These are phyloP conservation scores for Bagarius yarrelli DNA, from an alignment of 2,113 vertebrate species.

Conservation along the genomic window DNA sequence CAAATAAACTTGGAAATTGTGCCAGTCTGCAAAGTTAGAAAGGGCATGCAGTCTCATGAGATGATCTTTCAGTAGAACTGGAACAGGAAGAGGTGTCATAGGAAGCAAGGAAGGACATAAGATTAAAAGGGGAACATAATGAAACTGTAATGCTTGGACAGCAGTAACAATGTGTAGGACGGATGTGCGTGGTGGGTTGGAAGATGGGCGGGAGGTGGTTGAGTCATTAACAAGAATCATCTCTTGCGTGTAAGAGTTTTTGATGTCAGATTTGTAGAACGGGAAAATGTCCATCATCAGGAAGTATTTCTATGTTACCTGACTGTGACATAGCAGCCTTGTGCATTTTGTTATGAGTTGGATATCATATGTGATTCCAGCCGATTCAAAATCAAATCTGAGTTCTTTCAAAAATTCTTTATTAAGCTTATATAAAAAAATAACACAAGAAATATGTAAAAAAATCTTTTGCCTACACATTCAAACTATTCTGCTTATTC, in stretches of 20 bases:
- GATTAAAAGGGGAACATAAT: background rate
- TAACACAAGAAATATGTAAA: background rate
- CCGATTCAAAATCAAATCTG: background rate
- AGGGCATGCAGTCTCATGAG: slow-evolving; percentile 3
- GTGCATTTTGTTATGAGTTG: background rate
- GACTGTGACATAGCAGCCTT: background rate
- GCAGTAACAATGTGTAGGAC: slow-evolving; percentile 31
- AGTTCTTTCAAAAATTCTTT: background rate
- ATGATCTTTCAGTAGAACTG: slow-evolving; percentile 5
- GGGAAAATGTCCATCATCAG: slow-evolving; percentile 8
- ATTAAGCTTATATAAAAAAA: background rate
- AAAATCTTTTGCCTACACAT: background rate
- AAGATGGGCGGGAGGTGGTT: background rate
- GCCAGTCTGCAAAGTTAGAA: background rate
- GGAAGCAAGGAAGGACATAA: slow-evolving; percentile 34
- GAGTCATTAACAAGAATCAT: slow-evolving; percentile 25
- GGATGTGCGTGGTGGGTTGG: background rate
- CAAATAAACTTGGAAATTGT: slow-evolving; percentile 17
- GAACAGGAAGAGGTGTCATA: slow-evolving; percentile 30
- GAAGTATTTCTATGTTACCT: background rate
- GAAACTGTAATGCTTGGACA: slow-evolving; percentile 39
- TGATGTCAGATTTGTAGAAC: slow-evolving; percentile 18
- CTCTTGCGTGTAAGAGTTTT: background rate
- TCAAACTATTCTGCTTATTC: background rate
- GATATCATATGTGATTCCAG: background rate